Conservation (phyloP, 35 echinoderm and acorn worm species). For the Ptychodera flava region DNA sequence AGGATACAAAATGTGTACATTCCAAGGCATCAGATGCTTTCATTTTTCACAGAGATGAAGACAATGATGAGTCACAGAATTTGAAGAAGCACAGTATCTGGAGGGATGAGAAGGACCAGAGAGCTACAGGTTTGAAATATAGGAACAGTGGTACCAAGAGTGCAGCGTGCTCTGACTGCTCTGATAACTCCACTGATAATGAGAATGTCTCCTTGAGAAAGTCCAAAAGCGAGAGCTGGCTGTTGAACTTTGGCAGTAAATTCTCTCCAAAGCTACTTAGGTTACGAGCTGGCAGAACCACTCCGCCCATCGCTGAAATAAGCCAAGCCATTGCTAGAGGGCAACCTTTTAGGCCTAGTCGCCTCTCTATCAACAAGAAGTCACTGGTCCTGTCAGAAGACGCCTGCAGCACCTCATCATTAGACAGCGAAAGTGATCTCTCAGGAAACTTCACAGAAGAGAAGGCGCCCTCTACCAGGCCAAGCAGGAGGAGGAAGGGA, state of each 20-base stretch:
- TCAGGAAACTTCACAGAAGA: background rate
- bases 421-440: background rate
- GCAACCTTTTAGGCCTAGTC: background rate
- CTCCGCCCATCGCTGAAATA: background rate
- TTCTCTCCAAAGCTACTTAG: background rate
- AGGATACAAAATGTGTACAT: too few relatives aligned
- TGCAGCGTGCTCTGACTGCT: background rate
- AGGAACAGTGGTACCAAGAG: background rate
- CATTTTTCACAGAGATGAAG: too few relatives aligned
- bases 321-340: background rate
- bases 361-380: background rate
- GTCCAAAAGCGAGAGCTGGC: background rate
- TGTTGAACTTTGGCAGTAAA: background rate
- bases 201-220: background rate
- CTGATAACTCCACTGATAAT: background rate
- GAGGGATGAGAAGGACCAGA: too few relatives aligned
- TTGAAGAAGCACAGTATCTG: too few relatives aligned
- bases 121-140: too few relatives aligned
- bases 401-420: background rate
- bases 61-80: too few relatives aligned
- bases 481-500: background rate
- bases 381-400: background rate
- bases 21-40: too few relatives aligned
- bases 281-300: slow-evolving; percentile 1
- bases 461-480: background rate